Percentiles rank a stretch among this genome's conserved stretches.
These are phyloP conservation scores for Zonitis immaculata DNA, from an alignment of 2,888 invertebrate species.

Conservation along the genomic window DNA sequence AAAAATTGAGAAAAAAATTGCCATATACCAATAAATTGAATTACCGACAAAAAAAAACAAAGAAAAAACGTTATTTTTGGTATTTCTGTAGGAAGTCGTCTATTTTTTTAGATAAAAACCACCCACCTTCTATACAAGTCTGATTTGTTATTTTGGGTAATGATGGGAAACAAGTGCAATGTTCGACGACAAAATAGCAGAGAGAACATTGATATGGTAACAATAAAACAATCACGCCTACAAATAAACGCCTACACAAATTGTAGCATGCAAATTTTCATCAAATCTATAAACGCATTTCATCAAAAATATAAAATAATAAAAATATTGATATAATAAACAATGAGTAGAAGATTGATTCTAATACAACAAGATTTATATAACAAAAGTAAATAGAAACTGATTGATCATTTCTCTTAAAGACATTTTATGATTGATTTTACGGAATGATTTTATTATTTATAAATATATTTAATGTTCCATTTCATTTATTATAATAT, in stretches of 20 bases:
- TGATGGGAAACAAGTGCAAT: constrained; percentile 9
- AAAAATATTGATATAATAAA: too few relatives aligned
- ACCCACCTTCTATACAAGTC: constrained; percentile 15
- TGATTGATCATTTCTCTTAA: background rate
- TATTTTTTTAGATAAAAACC: constrained; percentile 5
- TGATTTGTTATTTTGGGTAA: background rate
- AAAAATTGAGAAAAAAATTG: constrained; percentile 4
- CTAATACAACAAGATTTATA: background rate
- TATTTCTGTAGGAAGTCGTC: background rate
- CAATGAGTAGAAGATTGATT: background rate
- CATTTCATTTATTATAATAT: background rate
- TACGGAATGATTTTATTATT: background rate
- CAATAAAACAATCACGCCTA: constrained; percentile 9
- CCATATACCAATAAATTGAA: background rate
- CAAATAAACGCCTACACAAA: constrained; percentile 6
- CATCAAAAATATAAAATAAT: background rate
- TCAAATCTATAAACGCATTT: background rate
- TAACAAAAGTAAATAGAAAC: background rate
- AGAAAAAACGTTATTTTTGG: too few relatives aligned
- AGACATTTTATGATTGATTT: background rate
- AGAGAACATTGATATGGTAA: constrained; percentile 18
- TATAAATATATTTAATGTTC: background rate
- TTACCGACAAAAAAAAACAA: background rate
- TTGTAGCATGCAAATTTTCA: background rate
- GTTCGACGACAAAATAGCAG: constrained; percentile 16